A percentile compares a stretch with the other conserved stretches of the same genome.
These are phyloP conservation scores for Sebastes minor DNA, from an alignment of 2,797 vertebrate genomes.

Conservation along the genomic window DNA sequence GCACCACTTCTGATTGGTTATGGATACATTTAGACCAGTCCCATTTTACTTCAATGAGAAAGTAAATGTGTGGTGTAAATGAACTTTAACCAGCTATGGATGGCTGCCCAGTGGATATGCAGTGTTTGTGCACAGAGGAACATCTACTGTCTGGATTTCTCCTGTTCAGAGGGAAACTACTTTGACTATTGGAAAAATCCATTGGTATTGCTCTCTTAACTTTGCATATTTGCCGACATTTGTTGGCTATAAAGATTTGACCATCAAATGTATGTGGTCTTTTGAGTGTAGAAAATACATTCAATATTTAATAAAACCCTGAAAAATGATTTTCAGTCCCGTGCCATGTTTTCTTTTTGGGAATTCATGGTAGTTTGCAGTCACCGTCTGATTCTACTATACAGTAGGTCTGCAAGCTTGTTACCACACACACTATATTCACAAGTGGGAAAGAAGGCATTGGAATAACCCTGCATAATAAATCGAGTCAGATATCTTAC, in stretches of 20 bases:
- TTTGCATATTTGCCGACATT: slow-evolving; percentile 20
- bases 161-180: slow-evolving; percentile 61
- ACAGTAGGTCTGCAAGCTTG: slow-evolving; percentile 15
- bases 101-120: slow-evolving; percentile 49
- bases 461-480: slow-evolving; percentile 27
- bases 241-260: slow-evolving; percentile 44
- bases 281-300: slow-evolving; percentile 67
- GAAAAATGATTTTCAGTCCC: slow-evolving; percentile 27
- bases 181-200: slow-evolving; percentile 43
- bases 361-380: slow-evolving; percentile 44
- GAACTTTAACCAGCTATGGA: slow-evolving; percentile 38
- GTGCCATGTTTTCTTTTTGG: slow-evolving; percentile 57
- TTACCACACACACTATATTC: neutral
- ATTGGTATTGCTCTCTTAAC: slow-evolving; percentile 48
- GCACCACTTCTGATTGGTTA: slow-evolving; percentile 41
- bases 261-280: slow-evolving; percentile 48
- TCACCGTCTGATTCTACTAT: neutral
- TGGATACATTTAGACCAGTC: slow-evolving; percentile 47
- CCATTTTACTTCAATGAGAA: slow-evolving; percentile 53
- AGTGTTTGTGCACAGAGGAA: slow-evolving; percentile 63
- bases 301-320: slow-evolving; percentile 56
- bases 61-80: slow-evolving; percentile 74
- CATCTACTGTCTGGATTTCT: slow-evolving; percentile 57
- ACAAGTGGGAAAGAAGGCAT: neutral
- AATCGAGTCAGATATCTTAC: slow-evolving; percentile 11